Base-by-base conservation (phyloP, 2,888 invertebrate species). In the Troides oblongomaculatus region DNA sequence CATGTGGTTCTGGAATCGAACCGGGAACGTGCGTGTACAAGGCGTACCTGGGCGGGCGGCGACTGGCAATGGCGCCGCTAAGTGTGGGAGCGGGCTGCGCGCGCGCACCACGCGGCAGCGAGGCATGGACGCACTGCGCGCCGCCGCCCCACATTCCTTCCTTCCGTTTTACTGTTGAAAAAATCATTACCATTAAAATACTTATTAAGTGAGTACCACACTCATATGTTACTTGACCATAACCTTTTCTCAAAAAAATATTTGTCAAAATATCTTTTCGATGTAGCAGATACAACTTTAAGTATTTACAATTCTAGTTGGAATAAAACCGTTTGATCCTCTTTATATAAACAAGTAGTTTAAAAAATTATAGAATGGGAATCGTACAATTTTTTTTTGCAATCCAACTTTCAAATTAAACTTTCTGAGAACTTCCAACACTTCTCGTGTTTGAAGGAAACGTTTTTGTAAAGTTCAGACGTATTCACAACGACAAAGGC, bases 131-230 rank as follows among this genome's bases (percentile, higher is more conserved):
- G 85, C 92, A 92, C 86, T 90, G 91, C 88, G 89, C 89, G 84
- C 91, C 92, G 85, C 92, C 92, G 87, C 88, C 90, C 92, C 92
- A 92, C 91, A 92, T 92, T 72, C 84, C 90, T 88, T 79, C 79
- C 84, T 83, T 84, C 73, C 82, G 84, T 73, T 86, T 92, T 77
- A 90, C 92, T 92, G 87, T 2, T 88, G 63, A 58, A 21, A 58
- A 63, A 23, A 46, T 12, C 43, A 46, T 12, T 14, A 46, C 14
- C 46, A 14, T 46, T 12, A 14, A 12, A 12, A 46, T 46, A 46
- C 3, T 8, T 39, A 39, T 39, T 39, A 39, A 39, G 39, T 10
- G 10, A n/a, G n/a, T n/a, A n/a, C n/a, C n/a, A n/a, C n/a, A n/a
- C 39, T 39, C 8, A 10, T 39, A 39, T 10, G 39, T 39, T 39